Base-by-base conservation (phyloP, 2,888 invertebrate genomes). In the Tipula unca region DNA sequence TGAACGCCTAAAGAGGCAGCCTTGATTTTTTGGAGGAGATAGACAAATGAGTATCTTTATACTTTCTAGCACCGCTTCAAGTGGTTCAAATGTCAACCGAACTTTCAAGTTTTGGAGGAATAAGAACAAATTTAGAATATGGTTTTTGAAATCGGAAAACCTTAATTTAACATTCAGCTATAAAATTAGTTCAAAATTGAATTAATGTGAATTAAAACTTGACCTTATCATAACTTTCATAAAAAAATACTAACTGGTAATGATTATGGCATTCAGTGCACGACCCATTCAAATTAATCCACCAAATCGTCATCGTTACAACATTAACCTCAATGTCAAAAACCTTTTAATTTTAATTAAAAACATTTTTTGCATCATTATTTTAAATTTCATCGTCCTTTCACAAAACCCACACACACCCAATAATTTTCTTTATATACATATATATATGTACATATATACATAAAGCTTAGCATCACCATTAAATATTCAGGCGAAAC, bases 301-400 rank as follows among this genome's bases (percentile, higher is more conserved):
- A 13, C 4, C 2, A 69, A 69, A 10, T 13, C 6, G 13, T 69
- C 69, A 69, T 69, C 69, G 25, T 69, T 10, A 14, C 20, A 69
- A 10, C 25, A 69, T 69, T 69, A 69, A 25, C 25, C 69, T 25
- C 69, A 69, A 54, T 54, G 48, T 54, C 48, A 54, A 17, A 69
- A 69, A 69, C 69, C 69, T 69, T 54, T 54, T 54, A 69, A 69
- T 69, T 69, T 69, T 69, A 69, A 69, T 69, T 69, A 69, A 69
- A 69, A 25, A 69, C 25, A 69, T 69, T 69, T 20, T 17, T 69
- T 69, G 10, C 20, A 69, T 25, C 5, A 54, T 5, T 54, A 54
- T 54, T 54, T 25, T 69, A 69, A 69, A 69, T 69, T 69, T 69
- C 25, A 69, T 69, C 20, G 20, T 69, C 69, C 69, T 48, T 17